A percentile compares a stretch with the other conserved stretches of the same genome.
These are phyloP conservation scores for Pygathrix nemaeus DNA, from an alignment of 2,113 vertebrate genomes.

Conservation along the genomic window DNA sequence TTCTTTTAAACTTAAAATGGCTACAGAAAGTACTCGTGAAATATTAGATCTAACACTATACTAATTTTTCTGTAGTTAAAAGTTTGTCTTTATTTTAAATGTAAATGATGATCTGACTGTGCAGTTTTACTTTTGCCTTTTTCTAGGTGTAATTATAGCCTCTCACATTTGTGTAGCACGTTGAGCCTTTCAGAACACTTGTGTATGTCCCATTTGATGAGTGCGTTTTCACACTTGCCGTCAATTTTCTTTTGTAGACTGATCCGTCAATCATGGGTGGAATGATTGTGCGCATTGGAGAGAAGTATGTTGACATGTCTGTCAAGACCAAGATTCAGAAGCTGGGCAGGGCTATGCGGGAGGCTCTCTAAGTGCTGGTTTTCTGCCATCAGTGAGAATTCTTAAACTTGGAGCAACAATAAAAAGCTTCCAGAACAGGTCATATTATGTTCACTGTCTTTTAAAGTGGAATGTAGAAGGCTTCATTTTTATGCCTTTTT, in stretches of 20 bases:
- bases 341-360: constrained; percentile 91
- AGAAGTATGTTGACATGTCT: constrained; percentile 97
- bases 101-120: neutral
- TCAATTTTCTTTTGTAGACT: constrained; percentile 81
- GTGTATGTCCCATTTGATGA: neutral
- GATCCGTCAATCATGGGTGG: constrained; percentile 94
- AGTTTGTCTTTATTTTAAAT: neutral
- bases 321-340: constrained; percentile 97
- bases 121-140: neutral
- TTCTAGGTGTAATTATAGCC: neutral
- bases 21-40: neutral
- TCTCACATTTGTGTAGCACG: neutral
- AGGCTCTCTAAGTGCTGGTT: constrained; percentile 71
- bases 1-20: neutral
- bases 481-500: neutral
- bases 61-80: neutral
- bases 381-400: neutral
- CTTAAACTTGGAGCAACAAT: constrained; percentile 71
- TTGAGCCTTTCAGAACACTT: neutral
- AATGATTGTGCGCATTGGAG: constrained; percentile 97
- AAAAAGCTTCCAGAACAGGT: constrained; percentile 70
- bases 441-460: neutral
- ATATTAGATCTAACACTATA: neutral
- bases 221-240: neutral
- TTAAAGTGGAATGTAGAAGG: neutral